phyloP scores from a whole-genome alignment of 2,797 vertebrate genomes.

The Mus caroli region DNA sequence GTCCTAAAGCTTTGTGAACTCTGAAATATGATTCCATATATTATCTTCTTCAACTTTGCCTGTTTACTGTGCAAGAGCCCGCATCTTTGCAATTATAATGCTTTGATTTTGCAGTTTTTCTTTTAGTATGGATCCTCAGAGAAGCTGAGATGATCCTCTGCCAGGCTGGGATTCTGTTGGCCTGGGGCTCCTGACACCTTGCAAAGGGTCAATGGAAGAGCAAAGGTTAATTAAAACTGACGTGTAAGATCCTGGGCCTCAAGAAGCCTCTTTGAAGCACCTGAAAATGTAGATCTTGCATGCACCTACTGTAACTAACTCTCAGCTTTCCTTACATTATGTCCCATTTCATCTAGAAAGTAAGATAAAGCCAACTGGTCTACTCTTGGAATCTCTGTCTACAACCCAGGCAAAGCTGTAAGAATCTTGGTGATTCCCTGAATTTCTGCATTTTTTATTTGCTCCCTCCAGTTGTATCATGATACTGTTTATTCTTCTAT shows the following conservation, averaged over 20 bases:
- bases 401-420: rapidly evolving
- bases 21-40: background rate
- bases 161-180: background rate
- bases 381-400: background rate
- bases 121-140: background rate
- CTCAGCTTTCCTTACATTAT: background rate
- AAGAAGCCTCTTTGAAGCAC: background rate
- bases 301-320: background rate
- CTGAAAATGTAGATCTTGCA: background rate
- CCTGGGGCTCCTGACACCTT: background rate
- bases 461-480: too few species aligned
- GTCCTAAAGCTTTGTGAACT: slow-evolving; percentile 28
- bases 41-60: slow-evolving; percentile 24
- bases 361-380: background rate
- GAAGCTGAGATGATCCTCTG: background rate
- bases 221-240: background rate
- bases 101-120: slow-evolving; percentile 15
- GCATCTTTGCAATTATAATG: background rate
- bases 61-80: background rate
- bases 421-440: too few species aligned
- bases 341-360: background rate
- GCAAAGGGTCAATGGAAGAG: background rate
- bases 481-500: background rate
- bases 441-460: background rate
- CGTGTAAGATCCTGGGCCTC: background rate